These are phyloP conservation scores for Epicauta chinensis DNA, from an alignment of 1,140 invertebrate species.

Conservation along the genomic window DNA sequence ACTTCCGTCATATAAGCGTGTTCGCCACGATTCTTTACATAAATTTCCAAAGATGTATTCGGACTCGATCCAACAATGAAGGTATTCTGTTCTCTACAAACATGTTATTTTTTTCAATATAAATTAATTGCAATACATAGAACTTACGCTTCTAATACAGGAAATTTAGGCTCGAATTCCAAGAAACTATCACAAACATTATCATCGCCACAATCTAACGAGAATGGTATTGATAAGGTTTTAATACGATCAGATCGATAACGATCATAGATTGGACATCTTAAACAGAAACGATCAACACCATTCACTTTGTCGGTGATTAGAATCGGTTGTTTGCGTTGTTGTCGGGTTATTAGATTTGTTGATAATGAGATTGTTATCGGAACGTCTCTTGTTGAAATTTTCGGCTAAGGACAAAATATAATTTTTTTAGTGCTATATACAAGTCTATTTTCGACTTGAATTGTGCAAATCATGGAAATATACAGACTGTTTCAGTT, in stretches of 20 bases:
- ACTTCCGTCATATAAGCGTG: constrained; percentile 40
- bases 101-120: no score
- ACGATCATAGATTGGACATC: neutral
- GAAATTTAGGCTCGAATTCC: constrained; percentile 21
- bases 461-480: no score
- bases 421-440: no score
- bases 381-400: constrained; percentile 2
- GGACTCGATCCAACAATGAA: constrained; percentile 41
- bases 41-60: constrained; percentile 31
- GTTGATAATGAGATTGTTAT: constrained; percentile 11
- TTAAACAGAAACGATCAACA: constrained; percentile 5
- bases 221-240: constrained; percentile 34
- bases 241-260: constrained; percentile 22
- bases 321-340: neutral
- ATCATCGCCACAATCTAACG: constrained; percentile 40
- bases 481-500: no score
- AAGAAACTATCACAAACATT: constrained; percentile 39
- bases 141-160: constrained; percentile 3
- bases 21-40: constrained; percentile 38
- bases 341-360: neutral
- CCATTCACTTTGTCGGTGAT: neutral
- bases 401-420: no score
- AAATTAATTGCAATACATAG: no score
- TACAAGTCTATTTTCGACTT: no score
- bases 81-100: constrained; percentile 20